Conservation (phyloP, 2,888 invertebrate species). For the Embidobia sp. region DNA sequence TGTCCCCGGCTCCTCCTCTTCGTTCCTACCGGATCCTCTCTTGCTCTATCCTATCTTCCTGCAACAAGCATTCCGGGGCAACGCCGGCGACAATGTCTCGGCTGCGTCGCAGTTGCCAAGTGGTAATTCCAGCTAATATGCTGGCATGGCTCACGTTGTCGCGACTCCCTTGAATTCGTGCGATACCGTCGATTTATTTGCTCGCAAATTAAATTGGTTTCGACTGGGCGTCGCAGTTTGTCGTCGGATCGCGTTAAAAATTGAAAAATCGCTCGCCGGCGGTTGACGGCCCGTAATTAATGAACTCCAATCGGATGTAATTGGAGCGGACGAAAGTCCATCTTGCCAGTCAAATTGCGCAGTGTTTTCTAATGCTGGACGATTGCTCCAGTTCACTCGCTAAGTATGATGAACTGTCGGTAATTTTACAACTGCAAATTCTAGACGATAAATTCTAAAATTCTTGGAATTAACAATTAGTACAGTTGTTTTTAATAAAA, state of each 20-base stretch:
- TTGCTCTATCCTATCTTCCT: slow-evolving; percentile 32
- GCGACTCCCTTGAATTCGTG: slow-evolving; percentile 58
- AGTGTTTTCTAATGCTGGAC: slow-evolving; percentile 17
- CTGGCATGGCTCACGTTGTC: slow-evolving; percentile 65
- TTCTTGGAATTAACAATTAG: too few species aligned
- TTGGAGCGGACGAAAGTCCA: slow-evolving; percentile 25
- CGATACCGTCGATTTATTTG: slow-evolving; percentile 30
- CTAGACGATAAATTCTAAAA: too few species aligned
- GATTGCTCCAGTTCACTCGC: slow-evolving; percentile 1
- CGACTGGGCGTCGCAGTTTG: not conserved
- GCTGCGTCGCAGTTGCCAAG: slow-evolving; percentile 71
- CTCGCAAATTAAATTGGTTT: slow-evolving; percentile 56
- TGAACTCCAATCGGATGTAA: slow-evolving; percentile 19
- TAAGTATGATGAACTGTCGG: slow-evolving; percentile 25
- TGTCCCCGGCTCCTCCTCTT: slow-evolving; percentile 23
- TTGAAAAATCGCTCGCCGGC: slow-evolving; percentile 20
- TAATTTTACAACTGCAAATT: too few species aligned
- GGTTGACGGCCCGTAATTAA: slow-evolving; percentile 10
- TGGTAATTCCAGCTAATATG: slow-evolving; percentile 77
- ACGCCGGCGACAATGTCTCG: slow-evolving; percentile 55
- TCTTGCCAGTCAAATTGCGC: slow-evolving; percentile 7
- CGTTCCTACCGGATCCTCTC: too few species aligned
- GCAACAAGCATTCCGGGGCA: slow-evolving; percentile 64
- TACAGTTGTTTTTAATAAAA: too few species aligned
- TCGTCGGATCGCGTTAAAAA: slow-evolving; percentile 1